Conservation (phyloP, 1,140 invertebrate genomes). For the Drosophila lini region DNA sequence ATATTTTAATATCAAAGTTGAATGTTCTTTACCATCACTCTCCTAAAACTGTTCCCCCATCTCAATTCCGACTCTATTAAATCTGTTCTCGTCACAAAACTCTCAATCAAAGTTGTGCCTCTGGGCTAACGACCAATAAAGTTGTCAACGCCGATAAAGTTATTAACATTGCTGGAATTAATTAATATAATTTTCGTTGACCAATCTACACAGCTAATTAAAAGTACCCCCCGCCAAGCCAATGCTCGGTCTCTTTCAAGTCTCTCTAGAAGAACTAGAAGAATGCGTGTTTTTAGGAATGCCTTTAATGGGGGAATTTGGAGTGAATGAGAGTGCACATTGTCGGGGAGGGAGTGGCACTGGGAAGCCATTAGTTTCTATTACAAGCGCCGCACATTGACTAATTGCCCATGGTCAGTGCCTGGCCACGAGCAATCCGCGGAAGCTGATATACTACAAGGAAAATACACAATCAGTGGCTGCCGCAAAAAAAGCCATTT, state of each 20-base stretch:
- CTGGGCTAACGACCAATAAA: constrained; percentile 46
- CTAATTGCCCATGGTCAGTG: constrained; percentile 64
- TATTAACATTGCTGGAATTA: constrained; percentile 63
- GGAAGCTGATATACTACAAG: constrained; percentile 34
- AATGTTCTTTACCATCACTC: not conserved
- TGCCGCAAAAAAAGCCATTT: constrained; percentile 13
- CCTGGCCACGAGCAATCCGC: constrained; percentile 27
- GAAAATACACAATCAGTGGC: constrained; percentile 36
- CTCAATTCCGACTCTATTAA: not conserved
- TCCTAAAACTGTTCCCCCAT: constrained; percentile 3
- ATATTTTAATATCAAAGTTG: not conserved
- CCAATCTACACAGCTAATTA: constrained; percentile 54
- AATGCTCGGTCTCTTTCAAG: constrained; percentile 48
- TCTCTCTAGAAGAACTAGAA: constrained; percentile 9
- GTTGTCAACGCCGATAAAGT: constrained; percentile 66
- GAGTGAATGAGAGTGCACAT: constrained; percentile 4
- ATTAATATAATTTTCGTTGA: constrained; percentile 68
- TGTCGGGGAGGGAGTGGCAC: constrained; percentile 5
- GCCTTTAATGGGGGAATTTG: constrained; percentile 47
- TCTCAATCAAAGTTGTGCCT: constrained; percentile 31
- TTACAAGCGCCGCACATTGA: constrained; percentile 54
- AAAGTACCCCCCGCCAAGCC: constrained; percentile 23
- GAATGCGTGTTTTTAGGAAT: constrained; percentile 53
- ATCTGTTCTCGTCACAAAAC: constrained; percentile 15
- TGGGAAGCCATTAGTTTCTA: constrained; percentile 61